Percentiles rank a stretch among this genome's conserved stretches.
These are phyloP conservation scores for Oreonectes daqikongensis DNA, from an alignment of 2,797 vertebrate species.

Conservation along the genomic window DNA sequence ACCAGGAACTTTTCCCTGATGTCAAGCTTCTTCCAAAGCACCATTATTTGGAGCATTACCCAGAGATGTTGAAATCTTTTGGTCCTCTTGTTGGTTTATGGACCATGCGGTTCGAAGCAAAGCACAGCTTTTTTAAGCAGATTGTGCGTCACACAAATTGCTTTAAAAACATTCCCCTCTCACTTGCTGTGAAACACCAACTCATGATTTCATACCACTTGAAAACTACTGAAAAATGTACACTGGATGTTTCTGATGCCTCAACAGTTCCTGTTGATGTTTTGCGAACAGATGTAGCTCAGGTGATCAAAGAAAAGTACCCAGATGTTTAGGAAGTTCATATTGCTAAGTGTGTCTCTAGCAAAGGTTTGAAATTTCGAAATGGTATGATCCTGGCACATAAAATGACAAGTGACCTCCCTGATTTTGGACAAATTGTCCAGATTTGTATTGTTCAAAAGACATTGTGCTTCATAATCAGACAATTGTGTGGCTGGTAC, in stretches of 20 bases:
- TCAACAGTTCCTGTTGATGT: slow-evolving; percentile 41
- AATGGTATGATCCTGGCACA: no score
- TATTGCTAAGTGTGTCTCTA: no score
- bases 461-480: no score
- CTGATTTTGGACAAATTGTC: no score
- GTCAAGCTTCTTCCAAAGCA: neutral
- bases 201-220: neutral
- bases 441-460: no score
- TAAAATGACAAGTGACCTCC: no score
- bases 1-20: slow-evolving; percentile 8
- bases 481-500: no score
- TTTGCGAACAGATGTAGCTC: no score
- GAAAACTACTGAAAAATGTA: neutral
- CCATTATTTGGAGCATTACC: neutral
- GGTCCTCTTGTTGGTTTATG: neutral
- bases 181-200: neutral
- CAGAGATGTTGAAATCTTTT: neutral
- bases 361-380: no score
- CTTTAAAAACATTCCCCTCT: neutral
- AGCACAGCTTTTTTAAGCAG: neutral
- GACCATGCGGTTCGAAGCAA: neutral
- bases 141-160: neutral
- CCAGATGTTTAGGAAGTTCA: no score
- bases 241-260: slow-evolving; percentile 19
- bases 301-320: no score